Conservation (phyloP, 2,888 invertebrate species). For the Petrolisthes manimaculis region DNA sequence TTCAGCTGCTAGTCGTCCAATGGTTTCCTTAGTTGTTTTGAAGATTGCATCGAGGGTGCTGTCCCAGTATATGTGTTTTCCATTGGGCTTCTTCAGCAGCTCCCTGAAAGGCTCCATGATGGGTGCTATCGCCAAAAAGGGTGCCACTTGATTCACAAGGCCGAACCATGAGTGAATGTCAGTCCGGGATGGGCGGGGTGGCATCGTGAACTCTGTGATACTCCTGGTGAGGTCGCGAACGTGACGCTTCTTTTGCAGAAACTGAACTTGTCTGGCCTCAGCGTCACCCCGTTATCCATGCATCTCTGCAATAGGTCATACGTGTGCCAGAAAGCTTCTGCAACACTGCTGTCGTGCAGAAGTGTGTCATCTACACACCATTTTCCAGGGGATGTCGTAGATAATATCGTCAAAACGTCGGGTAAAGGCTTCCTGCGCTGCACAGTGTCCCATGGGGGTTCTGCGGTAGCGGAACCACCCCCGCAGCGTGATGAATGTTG, state of each 20-base stretch:
- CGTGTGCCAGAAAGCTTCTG: conserved; percentile 17
- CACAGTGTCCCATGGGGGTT: conserved; percentile 17
- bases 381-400: conserved; percentile 35
- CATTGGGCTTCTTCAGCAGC: conserved; percentile 1
- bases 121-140: background rate
- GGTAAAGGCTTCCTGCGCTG: conserved; percentile 29
- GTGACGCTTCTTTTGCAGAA: background rate
- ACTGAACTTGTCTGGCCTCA: conserved; percentile 3
- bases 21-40: background rate
- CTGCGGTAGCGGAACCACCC: conserved; percentile 35
- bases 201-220: too few relatives aligned
- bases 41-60: background rate
- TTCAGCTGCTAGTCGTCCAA: background rate
- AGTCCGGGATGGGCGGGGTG: background rate
- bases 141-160: conserved; percentile 6
- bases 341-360: background rate
- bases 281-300: background rate
- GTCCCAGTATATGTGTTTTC: conserved; percentile 8
- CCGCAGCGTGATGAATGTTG: conserved; percentile 27
- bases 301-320: background rate
- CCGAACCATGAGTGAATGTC: conserved; percentile 18
- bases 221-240: background rate
- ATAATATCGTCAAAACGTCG: conserved; percentile 28
- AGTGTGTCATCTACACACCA: conserved; percentile 6
- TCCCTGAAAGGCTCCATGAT: conserved; percentile 10